phyloP scores from a whole-genome alignment of 1,140 invertebrate species.

The Neotoxoptera formosana region DNA sequence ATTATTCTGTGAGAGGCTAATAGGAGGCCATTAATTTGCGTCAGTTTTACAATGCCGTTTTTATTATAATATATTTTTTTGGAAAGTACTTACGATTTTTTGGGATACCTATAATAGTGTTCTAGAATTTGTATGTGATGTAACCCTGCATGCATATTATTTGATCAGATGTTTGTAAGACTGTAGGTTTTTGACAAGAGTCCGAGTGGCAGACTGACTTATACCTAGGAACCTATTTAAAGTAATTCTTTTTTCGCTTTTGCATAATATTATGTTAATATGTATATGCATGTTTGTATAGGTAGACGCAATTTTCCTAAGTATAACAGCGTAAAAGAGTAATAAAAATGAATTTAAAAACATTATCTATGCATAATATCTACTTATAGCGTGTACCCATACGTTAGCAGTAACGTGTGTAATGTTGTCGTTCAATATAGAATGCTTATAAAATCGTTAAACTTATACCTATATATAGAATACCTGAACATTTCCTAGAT shows the following conservation, averaged over 20 bases:
- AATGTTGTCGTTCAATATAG: neutral
- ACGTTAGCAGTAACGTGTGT: neutral
- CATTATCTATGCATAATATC: conserved; percentile 13
- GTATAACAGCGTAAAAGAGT: neutral
- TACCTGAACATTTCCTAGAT: neutral
- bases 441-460: neutral
- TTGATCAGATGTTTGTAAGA: neutral
- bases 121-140: neutral
- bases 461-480: neutral
- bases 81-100: neutral
- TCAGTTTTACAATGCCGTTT: neutral
- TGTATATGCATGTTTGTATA: neutral
- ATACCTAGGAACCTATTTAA: neutral
- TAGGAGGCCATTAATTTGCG: neutral
- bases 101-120: neutral
- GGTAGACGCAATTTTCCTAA: neutral
- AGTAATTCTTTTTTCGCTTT: neutral
- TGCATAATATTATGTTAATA: neutral
- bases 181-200: neutral
- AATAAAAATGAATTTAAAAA: neutral
- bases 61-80: neutral
- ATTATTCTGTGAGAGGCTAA: neutral
- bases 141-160: neutral
- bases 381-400: neutral
- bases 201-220: neutral